Conservation (phyloP, 2,797 vertebrate species). For the Poecile montanus region DNA sequence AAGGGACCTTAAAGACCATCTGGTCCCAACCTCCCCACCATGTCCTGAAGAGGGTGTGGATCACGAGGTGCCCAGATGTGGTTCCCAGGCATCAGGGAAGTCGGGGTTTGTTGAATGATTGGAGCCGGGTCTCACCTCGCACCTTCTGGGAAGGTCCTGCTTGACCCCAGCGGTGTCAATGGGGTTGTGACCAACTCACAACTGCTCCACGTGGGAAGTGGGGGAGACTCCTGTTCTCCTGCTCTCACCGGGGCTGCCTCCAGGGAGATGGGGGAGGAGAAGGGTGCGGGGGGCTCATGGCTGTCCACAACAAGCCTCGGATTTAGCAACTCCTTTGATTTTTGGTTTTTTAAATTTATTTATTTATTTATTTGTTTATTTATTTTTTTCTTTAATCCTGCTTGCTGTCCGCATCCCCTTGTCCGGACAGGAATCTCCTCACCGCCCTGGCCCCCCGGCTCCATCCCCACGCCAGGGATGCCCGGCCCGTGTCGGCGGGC, state of each 20-base stretch:
- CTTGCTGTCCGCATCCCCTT: rapidly evolving
- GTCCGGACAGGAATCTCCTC: background rate
- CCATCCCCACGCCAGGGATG: background rate
- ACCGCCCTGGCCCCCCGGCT: background rate
- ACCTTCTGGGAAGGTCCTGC: background rate
- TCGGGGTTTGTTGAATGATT: rapidly evolving
- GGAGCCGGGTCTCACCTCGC: background rate
- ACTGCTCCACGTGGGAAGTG: rapidly evolving
- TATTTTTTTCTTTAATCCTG: too few relatives aligned
- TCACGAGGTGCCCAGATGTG: background rate
- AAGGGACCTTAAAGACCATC: background rate
- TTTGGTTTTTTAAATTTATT: background rate
- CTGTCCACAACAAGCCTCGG: background rate
- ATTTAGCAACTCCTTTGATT: background rate
- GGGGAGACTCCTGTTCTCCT: background rate
- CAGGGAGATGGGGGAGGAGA: background rate
- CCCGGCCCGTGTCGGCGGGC: background rate
- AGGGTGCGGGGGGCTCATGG: background rate
- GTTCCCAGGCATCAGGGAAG: rapidly evolving
- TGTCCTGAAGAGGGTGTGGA: background rate
- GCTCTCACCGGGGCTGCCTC: too few relatives aligned
- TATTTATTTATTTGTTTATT: too few relatives aligned
- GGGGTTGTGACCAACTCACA: background rate
- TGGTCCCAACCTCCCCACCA: background rate
- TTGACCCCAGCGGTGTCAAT: rapidly evolving